Conservation (phyloP, 2,797 vertebrate species). For the Poliocrania exsul region DNA sequence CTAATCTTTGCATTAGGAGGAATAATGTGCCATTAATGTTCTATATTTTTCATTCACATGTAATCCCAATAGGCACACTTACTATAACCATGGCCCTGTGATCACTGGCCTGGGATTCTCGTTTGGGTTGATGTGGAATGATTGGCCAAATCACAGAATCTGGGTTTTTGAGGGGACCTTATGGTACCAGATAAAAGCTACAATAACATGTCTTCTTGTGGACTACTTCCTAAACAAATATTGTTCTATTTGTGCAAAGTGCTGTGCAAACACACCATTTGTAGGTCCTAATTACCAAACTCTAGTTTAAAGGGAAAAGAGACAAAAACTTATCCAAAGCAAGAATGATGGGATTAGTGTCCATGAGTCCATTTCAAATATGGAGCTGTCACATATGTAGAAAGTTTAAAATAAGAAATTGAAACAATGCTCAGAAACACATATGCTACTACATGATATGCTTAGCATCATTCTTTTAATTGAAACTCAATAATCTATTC, state of each 20-base stretch:
- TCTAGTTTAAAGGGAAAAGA: background rate
- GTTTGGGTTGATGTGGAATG: background rate
- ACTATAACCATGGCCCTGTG: accelerated
- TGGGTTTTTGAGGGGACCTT: background rate
- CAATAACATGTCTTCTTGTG: background rate
- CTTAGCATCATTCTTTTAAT: background rate
- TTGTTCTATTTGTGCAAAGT: background rate
- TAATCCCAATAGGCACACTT: background rate
- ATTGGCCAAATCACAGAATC: background rate
- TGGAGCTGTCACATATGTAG: background rate
- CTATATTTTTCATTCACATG: background rate
- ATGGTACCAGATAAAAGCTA: background rate
- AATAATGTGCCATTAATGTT: background rate
- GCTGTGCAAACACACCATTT: background rate
- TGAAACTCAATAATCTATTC: background rate
- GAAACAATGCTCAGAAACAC: background rate
- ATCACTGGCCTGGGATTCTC: background rate
- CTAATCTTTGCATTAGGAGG: accelerated
- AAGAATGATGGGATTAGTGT: background rate
- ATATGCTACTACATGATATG: background rate
- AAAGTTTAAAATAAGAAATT: background rate
- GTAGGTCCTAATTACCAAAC: background rate
- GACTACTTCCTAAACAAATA: background rate
- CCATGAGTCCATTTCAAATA: background rate
- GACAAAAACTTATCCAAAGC: background rate